Base-by-base conservation (phyloP, 1,140 invertebrate species). In the Acromyrmex charruanus region DNA sequence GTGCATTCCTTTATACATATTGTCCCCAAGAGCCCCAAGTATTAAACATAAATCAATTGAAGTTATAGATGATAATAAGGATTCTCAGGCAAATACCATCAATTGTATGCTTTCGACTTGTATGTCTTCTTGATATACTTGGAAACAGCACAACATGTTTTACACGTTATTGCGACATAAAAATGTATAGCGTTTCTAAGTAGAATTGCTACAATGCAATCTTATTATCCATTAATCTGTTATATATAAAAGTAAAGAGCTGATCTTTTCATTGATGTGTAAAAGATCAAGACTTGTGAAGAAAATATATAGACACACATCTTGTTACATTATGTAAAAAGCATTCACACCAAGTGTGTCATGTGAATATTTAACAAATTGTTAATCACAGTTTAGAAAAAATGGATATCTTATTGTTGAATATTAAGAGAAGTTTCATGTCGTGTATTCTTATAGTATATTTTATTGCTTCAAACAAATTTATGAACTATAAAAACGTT, bases 1-100 rank as follows among this genome's bases (percentile, higher is more conserved):
- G 55, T 86, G 77, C 82, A 89, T 89, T 86, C 35, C 66, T 44
- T 80, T 89, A 68, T 89, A 89, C 53, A 86, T 86, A 86, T 58
- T 79, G 85, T 12, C 21, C n/a, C 68, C 68, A 75, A n/a, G 39
- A 79, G 14, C 31, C n/a, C 68, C 68, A 75, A n/a, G 39, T 81
- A 80, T 86, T 59, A 49, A 80, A 12, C 7, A 61, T 61, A 66
- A 44, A 77, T 14, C 55, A 35, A 39, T 3, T 68, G 14, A 31
- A 59, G 18, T 18, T 65, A 79, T 39, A 55, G 4, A 88, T 75
- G 86, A 77, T 59, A 81, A 74, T 66, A 21, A 68, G 10, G 39
- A 51, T 49, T 61, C 63, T 77, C 58, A 71, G 21, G 51, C 35
- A 59, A 58, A 71, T 12, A 63, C 3, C 12, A 77, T 88, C 3